Evolutionary conservation across 1,140 invertebrate species (phyloP), one percentile per base, ranked within the genome.

Genomic region (Polypedilum vanderplanki): DNA sequence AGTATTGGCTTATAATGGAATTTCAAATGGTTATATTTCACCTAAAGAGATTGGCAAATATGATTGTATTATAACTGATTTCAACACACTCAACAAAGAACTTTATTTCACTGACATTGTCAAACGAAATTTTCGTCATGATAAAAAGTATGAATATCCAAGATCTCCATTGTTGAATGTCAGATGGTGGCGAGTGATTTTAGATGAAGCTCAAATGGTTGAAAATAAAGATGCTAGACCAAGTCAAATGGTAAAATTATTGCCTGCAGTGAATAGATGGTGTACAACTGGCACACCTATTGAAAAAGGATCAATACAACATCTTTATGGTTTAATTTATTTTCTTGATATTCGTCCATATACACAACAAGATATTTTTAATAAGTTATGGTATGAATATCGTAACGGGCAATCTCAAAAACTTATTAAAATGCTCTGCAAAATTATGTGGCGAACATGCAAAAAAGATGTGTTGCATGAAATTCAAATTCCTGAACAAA

Each of bases 181-280:
- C 0, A 81, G 89, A 73, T 94, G 90, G 90, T 93, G 91, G 91
- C 84, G 92, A 64, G 83, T 93, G 24, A 92, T 90, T 80, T 82
- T 94, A 12, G 92, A 94, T 84, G 92, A 94, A 84, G 92, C 91
- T 57, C 92, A 94, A 83, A 92, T 92, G 86, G 90, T 93, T 1
- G 92, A 93, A 81, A 84, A 85, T 76, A 78, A 74, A 22, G 75
- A 76, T 3, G 79, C 80, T 0, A 73, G 76, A 8, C 83, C 85
- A 1, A 84, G 86, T 3, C 85, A 85, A 40, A 83, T 84, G 77
- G 82, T 86, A 0, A 86, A 89, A 1, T 83, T 86, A 77, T 90
- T 94, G 89, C 90, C 89, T 18, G 87, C 88, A 5, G 78, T 87
- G 7, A 87, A 91, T 82, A 85, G 88, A 74, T 94, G 92, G 92